phyloP scores from a whole-genome alignment of 2,888 invertebrate genomes.

The Pristionchus exspectatus region DNA sequence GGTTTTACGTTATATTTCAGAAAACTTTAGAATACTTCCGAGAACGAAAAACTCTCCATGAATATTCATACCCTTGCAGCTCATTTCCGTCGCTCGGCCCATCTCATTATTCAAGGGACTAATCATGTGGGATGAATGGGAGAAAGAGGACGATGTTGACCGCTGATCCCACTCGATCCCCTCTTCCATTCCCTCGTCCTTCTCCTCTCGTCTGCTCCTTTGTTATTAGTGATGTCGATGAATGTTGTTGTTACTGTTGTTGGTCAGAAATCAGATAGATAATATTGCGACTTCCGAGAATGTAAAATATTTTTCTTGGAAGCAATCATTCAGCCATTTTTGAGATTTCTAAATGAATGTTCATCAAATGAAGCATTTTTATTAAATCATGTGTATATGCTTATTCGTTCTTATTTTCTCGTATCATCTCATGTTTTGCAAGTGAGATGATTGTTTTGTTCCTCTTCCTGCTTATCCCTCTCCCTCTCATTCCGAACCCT shows the following conservation, averaged over 20 bases:
- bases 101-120: neutral
- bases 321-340: neutral
- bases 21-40: neutral
- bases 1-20: too few species aligned
- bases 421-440: neutral
- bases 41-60: neutral
- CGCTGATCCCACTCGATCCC: neutral
- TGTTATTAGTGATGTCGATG: neutral
- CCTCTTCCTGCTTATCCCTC: neutral
- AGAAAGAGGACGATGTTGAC: neutral
- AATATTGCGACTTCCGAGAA: too few species aligned
- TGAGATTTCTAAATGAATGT: too few species aligned
- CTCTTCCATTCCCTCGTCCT: neutral
- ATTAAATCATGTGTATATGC: too few species aligned
- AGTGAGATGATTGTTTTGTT: neutral
- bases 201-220: neutral
- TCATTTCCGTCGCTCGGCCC: neutral
- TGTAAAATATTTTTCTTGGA: neutral
- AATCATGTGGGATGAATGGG: neutral
- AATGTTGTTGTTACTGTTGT: neutral
- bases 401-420: too few species aligned
- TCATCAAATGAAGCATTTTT: too few species aligned
- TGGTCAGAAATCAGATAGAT: neutral
- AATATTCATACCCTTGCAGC: neutral
- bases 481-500: neutral